Base-by-base conservation (phyloP, 1,140 invertebrate species). In the Drosophila virilis region DNA sequence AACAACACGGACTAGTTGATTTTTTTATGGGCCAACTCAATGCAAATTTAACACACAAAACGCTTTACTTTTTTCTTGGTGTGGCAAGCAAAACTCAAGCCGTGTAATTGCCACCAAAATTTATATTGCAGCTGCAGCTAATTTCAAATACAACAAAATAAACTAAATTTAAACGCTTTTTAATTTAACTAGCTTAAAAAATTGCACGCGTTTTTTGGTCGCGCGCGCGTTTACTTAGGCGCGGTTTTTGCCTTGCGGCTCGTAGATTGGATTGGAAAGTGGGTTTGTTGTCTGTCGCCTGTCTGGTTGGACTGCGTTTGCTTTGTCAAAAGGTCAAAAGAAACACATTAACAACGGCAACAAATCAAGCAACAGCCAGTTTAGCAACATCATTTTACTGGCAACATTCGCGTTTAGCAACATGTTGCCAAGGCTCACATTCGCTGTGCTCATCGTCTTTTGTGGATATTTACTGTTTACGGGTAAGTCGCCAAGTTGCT, bases 381-480 rank as follows among this genome's bases (percentile, higher is more conserved):
- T 62, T 59, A 70, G 61, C 62, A 75, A 54, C 48, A 62, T 57
- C 28, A 33, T 33, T 10, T n/a, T 6, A 45, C 54, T 51, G 15
- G 42, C 57, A 76, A 66, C 68, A 71, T 67, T 8, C 7, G 40
- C 15, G 8, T n/a, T 28, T 33, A 76, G 74, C 88, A 91, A 77
- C 70, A 91, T 91, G 89, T 81, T 91, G 80, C 88, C 88, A 55
- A 91, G 89, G 69, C 88, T 91, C 78, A 79, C 61, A 46, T 67
- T 91, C 57, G 57, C 57, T 51, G 68, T 91, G 72, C 57, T 91
- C 33, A 76, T 91, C 60, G 72, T 91, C 64, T 72, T 91, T 75
- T 91, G 90, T 77, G 90, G 90, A 91, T 91, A 90, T 81, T 77
- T 91, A 67, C 78, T 91, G 71, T 76, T 83, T 66, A 80, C 83